Conservation (phyloP, 2,888 invertebrate genomes). For the Anaspis maculata region DNA sequence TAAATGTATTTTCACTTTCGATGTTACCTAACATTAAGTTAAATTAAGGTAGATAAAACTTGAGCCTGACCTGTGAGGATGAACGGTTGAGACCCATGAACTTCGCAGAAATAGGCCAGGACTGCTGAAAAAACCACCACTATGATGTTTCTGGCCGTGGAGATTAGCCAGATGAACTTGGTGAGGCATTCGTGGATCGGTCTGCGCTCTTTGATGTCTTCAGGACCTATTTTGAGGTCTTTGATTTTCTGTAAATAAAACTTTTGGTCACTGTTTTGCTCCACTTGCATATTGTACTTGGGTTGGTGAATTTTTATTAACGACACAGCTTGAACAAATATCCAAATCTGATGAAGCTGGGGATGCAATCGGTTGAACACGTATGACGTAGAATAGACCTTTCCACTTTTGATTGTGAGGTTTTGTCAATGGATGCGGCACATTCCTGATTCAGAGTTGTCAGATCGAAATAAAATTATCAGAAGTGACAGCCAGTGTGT, state of each 20-base stretch:
- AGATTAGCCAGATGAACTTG: conserved; percentile 61
- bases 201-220: conserved; percentile 42
- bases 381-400: too few species aligned
- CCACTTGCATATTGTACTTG: too few species aligned
- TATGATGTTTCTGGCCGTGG: conserved; percentile 68
- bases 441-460: too few species aligned
- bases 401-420: too few species aligned
- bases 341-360: too few species aligned
- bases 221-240: conserved; percentile 48
- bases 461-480: too few species aligned
- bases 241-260: conserved; percentile 58
- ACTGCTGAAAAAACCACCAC: conserved; percentile 63
- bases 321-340: too few species aligned
- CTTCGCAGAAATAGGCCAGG: conserved; percentile 57
- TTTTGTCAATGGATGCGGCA: too few species aligned
- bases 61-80: conserved; percentile 53
- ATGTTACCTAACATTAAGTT: too few species aligned
- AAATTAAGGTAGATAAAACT: conserved; percentile 3
- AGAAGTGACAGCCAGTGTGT: too few species aligned
- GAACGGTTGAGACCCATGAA: conserved; percentile 51
- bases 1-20: too few species aligned
- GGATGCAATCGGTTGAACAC: too few species aligned
- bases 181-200: conserved; percentile 41
- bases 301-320: background rate
- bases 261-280: background rate